phyloP scores from a whole-genome alignment of 2,797 vertebrate species.

The Sorex maritimensis region DNA sequence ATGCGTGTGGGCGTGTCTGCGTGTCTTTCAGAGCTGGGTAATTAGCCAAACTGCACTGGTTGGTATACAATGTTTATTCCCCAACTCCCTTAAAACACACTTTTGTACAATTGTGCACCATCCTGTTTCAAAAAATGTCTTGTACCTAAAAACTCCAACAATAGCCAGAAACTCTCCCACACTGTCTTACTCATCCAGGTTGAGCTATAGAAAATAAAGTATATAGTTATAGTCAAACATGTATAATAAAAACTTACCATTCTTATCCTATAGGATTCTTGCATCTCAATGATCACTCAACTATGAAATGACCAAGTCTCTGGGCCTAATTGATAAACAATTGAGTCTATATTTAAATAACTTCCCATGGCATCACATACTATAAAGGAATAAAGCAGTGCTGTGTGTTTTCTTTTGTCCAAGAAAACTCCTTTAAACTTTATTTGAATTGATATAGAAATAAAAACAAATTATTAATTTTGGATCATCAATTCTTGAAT shows the following conservation, averaged over 20 bases:
- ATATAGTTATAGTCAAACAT: background rate
- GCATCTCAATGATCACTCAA: background rate
- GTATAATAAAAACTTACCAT: background rate
- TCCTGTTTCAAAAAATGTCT: background rate
- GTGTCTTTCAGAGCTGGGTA: background rate
- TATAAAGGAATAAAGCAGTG: background rate
- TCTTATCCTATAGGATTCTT: conserved; percentile 8
- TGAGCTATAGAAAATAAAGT: background rate
- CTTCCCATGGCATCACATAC: background rate
- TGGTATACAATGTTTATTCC: background rate
- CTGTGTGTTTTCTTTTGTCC: background rate
- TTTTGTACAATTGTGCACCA: background rate
- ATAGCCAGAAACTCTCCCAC: background rate
- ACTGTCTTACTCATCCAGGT: background rate
- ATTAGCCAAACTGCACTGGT: background rate
- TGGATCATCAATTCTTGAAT: background rate
- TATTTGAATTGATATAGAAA: too few relatives aligned
- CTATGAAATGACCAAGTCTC: background rate
- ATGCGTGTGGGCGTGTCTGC: background rate
- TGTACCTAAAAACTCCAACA: background rate
- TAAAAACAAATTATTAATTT: too few relatives aligned
- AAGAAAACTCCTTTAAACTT: background rate
- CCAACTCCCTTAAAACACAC: background rate
- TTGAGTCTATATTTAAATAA: background rate
- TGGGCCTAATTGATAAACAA: background rate